Percentiles rank a stretch among this genome's conserved stretches.
Evolutionary conservation across 2,797 vertebrate species (phyloP).

Genomic region (Poliocrania exsul): DNA sequence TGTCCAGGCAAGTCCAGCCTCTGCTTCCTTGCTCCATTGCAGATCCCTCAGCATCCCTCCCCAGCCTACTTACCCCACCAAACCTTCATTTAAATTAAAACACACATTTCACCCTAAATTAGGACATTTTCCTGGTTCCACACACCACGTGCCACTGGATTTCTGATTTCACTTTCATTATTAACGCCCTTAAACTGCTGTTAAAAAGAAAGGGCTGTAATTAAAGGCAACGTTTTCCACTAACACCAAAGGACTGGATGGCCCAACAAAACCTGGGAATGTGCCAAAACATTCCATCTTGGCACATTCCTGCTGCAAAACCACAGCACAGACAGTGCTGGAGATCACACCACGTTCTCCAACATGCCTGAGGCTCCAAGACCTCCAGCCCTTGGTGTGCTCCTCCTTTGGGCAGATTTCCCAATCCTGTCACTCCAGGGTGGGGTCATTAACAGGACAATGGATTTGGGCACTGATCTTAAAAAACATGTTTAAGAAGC

Average conservation of each 20-base stretch:
- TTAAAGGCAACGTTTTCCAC: background rate
- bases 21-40: background rate
- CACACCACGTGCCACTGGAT: accelerated
- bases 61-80: background rate
- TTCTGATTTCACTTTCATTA: background rate
- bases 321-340: background rate
- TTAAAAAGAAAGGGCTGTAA: background rate
- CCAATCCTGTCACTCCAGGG: background rate
- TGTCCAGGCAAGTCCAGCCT: background rate
- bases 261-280: background rate
- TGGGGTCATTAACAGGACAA: background rate
- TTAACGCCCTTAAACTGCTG: background rate
- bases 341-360: background rate
- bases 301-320: background rate
- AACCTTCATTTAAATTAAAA: background rate
- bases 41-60: background rate
- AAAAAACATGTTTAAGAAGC: background rate
- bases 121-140: background rate
- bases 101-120: background rate
- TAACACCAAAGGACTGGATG: background rate
- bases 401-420: background rate
- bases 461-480: background rate
- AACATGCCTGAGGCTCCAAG: background rate
- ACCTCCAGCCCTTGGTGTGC: background rate
- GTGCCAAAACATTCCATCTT: background rate